Conservation (phyloP, 2,888 invertebrate genomes). For the Ormyrus nitidulus region DNA sequence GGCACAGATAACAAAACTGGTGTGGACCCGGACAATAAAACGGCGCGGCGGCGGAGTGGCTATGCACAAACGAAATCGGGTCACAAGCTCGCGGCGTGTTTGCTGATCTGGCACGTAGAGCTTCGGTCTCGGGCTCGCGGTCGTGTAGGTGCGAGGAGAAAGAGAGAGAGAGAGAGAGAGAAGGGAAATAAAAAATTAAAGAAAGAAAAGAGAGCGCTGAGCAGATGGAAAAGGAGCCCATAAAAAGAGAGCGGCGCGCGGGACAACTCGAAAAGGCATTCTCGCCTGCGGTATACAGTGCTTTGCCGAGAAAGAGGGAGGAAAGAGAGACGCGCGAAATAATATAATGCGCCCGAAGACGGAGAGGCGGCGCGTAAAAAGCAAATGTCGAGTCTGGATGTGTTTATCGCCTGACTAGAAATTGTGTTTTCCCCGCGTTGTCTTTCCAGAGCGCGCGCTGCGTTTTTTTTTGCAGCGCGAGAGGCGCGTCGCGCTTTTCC, state of each 20-base stretch:
- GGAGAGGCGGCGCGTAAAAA: slow-evolving; percentile 50
- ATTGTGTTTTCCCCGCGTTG: slow-evolving; percentile 52
- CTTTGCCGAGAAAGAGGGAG: background rate
- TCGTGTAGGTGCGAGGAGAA: background rate
- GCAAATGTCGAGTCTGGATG: slow-evolving; percentile 56
- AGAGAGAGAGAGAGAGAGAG: slow-evolving; percentile 6
- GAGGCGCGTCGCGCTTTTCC: slow-evolving; percentile 18
- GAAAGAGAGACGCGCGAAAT: slow-evolving; percentile 38
- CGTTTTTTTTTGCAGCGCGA: background rate
- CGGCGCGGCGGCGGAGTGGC: background rate
- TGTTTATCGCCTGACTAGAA: slow-evolving; percentile 58
- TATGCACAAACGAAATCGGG: slow-evolving; percentile 28
- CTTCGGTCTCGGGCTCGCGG: background rate
- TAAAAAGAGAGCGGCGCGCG: slow-evolving; percentile 9
- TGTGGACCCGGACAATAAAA: slow-evolving; percentile 24
- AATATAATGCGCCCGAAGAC: slow-evolving; percentile 37
- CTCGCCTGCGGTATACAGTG: slow-evolving; percentile 18
- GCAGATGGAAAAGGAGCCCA: background rate
- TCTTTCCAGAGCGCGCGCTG: slow-evolving; percentile 39
- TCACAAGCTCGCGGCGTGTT: background rate
- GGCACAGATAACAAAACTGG: background rate
- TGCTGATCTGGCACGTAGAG: background rate
- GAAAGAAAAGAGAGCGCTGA: slow-evolving; percentile 8
- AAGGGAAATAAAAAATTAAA: slow-evolving; percentile 32
- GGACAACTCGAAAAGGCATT: slow-evolving; percentile 33